Conservation (phyloP, 2,888 invertebrate genomes). For the Margaritifera margaritifera region DNA sequence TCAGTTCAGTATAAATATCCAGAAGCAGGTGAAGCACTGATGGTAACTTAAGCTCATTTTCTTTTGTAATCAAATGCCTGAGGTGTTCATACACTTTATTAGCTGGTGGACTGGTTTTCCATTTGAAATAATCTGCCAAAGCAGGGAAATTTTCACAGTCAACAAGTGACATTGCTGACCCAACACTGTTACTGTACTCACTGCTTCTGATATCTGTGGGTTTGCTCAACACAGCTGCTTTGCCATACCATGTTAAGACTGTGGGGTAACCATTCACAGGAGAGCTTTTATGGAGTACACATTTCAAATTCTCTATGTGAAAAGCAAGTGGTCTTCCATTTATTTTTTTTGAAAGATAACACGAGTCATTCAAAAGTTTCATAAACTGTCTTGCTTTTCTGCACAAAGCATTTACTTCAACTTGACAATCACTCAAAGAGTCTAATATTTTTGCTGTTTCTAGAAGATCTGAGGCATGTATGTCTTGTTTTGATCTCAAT, state of each 20-base stretch:
- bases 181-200: constrained; percentile 14
- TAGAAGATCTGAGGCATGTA: constrained; percentile 14
- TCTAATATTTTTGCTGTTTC: constrained; percentile 11
- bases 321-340: not conserved
- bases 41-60: not conserved
- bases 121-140: constrained; percentile 7
- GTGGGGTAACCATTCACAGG: not conserved
- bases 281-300: constrained; percentile 1
- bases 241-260: constrained; percentile 11
- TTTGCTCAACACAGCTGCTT: constrained; percentile 2
- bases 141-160: not conserved
- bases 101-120: constrained; percentile 3
- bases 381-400: too few species aligned
- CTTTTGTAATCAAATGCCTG: too few species aligned
- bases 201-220: constrained; percentile 16
- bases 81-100: constrained; percentile 14
- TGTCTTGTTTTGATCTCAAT: constrained; percentile 12
- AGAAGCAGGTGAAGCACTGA: constrained; percentile 8
- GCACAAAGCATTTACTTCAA: not conserved
- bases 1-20: constrained; percentile 1
- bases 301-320: constrained; percentile 9
- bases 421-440: not conserved
- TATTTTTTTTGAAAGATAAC: not conserved
- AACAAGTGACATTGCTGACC: constrained; percentile 19
- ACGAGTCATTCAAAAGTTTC: not conserved